Percentiles rank a stretch among this genome's conserved stretches.
phyloP scores from a whole-genome alignment of 2,797 vertebrate species.

The Tragelaphus eurycerus region DNA sequence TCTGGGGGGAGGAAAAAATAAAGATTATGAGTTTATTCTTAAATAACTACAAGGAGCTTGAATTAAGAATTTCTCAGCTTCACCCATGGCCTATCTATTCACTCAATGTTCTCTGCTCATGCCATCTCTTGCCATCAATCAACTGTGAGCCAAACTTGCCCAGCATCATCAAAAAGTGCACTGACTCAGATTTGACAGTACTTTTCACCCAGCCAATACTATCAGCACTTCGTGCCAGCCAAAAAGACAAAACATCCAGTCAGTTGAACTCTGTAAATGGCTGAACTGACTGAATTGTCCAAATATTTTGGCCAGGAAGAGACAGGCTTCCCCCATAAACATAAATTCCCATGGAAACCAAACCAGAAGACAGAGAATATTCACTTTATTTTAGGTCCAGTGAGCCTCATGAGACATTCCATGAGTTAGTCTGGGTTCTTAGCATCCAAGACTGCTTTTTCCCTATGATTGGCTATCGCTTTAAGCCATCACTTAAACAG shows the following conservation, averaged over 20 bases:
- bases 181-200: background rate
- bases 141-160: background rate
- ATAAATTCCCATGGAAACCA: conserved; percentile 70
- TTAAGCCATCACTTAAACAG: conserved; percentile 45
- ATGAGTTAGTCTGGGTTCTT: conserved; percentile 19
- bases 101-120: background rate
- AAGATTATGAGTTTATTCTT: background rate
- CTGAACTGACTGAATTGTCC: conserved; percentile 27
- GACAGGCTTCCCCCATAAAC: conserved; percentile 58
- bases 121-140: background rate
- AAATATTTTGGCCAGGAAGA: conserved; percentile 50
- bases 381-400: conserved; percentile 46
- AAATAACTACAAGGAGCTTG: background rate
- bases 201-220: background rate
- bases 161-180: background rate
- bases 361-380: conserved; percentile 31
- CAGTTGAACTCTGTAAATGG: conserved; percentile 33
- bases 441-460: background rate
- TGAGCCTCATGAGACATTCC: conserved; percentile 1
- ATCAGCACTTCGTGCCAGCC: background rate
- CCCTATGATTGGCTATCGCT: conserved; percentile 29
- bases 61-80: background rate
- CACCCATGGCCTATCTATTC: background rate
- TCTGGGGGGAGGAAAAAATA: background rate
- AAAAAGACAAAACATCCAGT: background rate